Conservation (phyloP, 2,888 invertebrate genomes). For the Tryphoninae sp. region DNA sequence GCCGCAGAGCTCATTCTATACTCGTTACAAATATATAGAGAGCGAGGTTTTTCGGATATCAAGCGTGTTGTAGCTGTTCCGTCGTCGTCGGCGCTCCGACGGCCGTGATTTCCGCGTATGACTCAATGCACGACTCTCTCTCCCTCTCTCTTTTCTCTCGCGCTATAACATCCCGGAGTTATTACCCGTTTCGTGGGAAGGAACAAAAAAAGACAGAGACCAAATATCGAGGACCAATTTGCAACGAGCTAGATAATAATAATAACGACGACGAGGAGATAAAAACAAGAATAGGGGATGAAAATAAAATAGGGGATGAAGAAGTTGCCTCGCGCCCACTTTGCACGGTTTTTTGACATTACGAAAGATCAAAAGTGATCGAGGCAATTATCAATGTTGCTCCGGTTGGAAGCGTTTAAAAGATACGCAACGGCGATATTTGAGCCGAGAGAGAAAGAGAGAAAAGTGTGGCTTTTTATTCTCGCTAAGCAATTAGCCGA, state of each 20-base stretch:
- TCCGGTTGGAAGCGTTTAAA: constrained; percentile 28
- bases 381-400: constrained; percentile 45
- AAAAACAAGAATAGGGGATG: constrained; percentile 13
- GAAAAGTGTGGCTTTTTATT: constrained; percentile 53
- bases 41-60: constrained; percentile 15
- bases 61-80: constrained; percentile 53
- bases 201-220: background rate
- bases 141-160: background rate
- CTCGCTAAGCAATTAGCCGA: constrained; percentile 51
- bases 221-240: constrained; percentile 6
- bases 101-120: constrained; percentile 61
- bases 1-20: background rate
- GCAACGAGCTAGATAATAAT: background rate
- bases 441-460: background rate
- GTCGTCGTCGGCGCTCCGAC: constrained; percentile 57
- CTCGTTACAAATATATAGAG: constrained; percentile 34
- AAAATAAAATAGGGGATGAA: constrained; percentile 4
- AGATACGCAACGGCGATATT: constrained; percentile 44
- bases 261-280: background rate
- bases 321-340: constrained; percentile 11
- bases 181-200: background rate
- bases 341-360: constrained; percentile 6
- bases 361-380: constrained; percentile 43
- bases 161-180: constrained; percentile 17
- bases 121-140: constrained; percentile 51